Evolutionary conservation across 2,113 vertebrate species (phyloP), one percentile per base, ranked within the genome.

Genomic region (Meleagris gallopavo): DNA sequence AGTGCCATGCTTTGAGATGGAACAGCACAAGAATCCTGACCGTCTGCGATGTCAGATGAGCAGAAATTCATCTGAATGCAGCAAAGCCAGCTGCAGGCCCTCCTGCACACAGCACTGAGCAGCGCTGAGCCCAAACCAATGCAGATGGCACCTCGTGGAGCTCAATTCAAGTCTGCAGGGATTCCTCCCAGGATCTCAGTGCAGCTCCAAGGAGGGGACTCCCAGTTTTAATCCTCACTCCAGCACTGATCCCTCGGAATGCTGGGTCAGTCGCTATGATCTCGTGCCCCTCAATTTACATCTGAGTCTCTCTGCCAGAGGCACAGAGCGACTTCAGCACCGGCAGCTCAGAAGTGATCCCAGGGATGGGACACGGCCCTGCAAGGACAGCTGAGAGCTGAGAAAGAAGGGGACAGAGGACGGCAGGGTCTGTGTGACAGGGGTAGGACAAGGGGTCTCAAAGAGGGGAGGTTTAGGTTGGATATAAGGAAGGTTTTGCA

Each of bases 221-320:
- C 6, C 0, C 18, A 16, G 29, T 10, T 13, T 67, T 81, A 34
- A 10, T 50, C 50, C 21, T 8, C 25, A 4, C 48, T 55, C 22
- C 36, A 20, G 46, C 71, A n/a, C 48, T 2, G 13, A 50, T 25
- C 19, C 34, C 46, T 9, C 0, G 3, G 12, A 11, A 55, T 6
- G 29, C 65, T 6, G 46, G 18, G 25, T 15, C 7, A 9, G 25
- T 52, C 7, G 25, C 50, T 52, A 15, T 9, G 50, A 52, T 52
- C 25, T 27, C 13, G 50, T 16, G 54, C 54, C 41, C 54, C 29
- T 88, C 1, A 3, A 65, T 57, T 34, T 13, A 22, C n/a, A 48
- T 18, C 71, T 6, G 38, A 75, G 62, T 41, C 67, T 41, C 48
- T 15, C 74, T 25, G 25, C 30, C 40, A 32, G 74, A 41, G 81